A percentile compares a stretch with the other conserved stretches of the same genome.
phyloP scores from a whole-genome alignment of 30 jellyfish, hydroid and myxozoan species.

The Rhopilema esculentum region DNA sequence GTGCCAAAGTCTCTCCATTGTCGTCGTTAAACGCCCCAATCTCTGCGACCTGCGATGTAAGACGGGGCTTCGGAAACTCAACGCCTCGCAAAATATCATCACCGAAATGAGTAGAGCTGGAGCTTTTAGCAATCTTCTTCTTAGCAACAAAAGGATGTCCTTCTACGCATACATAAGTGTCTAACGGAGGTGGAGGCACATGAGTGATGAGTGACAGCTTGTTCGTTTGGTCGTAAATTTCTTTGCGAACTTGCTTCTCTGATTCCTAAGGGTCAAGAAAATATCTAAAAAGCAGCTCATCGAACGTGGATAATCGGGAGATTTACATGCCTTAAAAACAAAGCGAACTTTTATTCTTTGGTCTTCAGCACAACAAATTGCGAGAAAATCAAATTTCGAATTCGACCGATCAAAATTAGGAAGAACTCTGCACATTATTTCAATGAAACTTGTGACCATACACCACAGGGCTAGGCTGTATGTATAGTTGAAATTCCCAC shows the following conservation, averaged over 20 bases:
- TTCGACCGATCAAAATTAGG: too few relatives aligned
- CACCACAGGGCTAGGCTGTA: too few relatives aligned
- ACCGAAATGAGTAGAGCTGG: constrained; percentile 55
- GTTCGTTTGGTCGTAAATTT: constrained; percentile 77
- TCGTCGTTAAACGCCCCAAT: constrained; percentile 74
- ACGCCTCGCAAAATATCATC: constrained; percentile 88
- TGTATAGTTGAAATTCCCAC: too few relatives aligned
- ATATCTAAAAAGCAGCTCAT: background rate
- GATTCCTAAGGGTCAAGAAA: constrained; percentile 17
- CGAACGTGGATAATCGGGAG: too few relatives aligned
- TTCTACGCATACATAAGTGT: constrained; percentile 88
- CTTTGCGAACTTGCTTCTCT: constrained; percentile 77
- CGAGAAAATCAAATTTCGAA: too few relatives aligned
- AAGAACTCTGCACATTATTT: too few relatives aligned
- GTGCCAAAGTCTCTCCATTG: constrained; percentile 74
- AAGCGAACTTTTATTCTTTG: too few relatives aligned
- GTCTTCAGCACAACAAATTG: too few relatives aligned
- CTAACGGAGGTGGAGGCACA: constrained; percentile 97
- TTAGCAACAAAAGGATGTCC: constrained; percentile 86
- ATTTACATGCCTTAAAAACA: too few relatives aligned
- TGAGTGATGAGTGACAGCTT: constrained; percentile 86
- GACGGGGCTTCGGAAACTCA: constrained; percentile 87
- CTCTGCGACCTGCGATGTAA: constrained; percentile 15
- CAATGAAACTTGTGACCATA: too few relatives aligned
- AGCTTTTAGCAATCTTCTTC: constrained; percentile 76